Evolutionary conservation across 2,888 invertebrate genomes (phyloP), one percentile per base, ranked within the genome.

Genomic region (Lepetodrilus schrolli): DNA sequence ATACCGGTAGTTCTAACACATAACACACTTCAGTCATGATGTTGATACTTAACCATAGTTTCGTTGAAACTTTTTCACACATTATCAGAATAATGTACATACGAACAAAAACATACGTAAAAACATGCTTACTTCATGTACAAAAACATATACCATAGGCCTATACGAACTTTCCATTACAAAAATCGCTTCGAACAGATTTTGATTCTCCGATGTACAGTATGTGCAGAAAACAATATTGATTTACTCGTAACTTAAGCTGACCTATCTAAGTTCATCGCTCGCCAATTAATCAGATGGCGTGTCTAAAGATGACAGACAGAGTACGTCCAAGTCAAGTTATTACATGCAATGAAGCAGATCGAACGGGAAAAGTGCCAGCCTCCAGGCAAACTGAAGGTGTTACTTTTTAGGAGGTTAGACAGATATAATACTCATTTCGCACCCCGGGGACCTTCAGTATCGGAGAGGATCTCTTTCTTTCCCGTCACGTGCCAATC

Each of bases 401-500:
- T 68, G 68, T 68, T 68, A 21, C 68, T 38, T 47, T 68, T 68
- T 68, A 68, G 43, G 43, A 68, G 43, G 43, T 68, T 68, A 68
- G 68, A 47, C 68, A 68, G 68, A 68, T 68, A 43, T 68, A 68
- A 68, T 68, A 43, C 43, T 21, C 43, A 17, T 68, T 47, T 47
- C 23, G 23, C 20, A 21, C 70, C 70, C 36, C 30, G 4, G 47
- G 70, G 70, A 34, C n/a, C 36, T 34, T 21, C 49, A 13, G 36
- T 50, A 70, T 70, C 70, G 70, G 36, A n/a, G 30, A n/a, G 34
- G 70, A 50, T 34, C 49, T 30, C 49, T 13, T 34, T 34, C 34
- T 34, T 47, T 34, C 70, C 36, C 50, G 48, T 70, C 70, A 70
- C 36, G 70, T 70, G 70, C 49, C 70, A 70, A 70, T 70, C 70